These are phyloP conservation scores for Endotricha flammealis DNA, from an alignment of 2,888 invertebrate genomes.

Conservation along the genomic window DNA sequence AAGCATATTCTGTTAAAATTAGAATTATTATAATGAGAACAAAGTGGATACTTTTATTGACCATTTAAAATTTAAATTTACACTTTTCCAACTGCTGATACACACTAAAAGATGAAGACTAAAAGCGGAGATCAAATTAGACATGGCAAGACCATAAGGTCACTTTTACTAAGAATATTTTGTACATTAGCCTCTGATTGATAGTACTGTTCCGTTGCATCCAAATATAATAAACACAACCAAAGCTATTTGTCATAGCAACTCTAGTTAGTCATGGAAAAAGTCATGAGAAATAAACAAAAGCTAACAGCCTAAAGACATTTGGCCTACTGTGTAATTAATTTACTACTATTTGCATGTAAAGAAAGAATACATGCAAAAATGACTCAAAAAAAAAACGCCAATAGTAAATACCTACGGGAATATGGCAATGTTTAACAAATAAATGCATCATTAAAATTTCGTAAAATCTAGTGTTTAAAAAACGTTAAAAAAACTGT, in stretches of 20 bases:
- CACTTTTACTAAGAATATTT: slow-evolving; percentile 47
- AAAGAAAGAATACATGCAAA: too few relatives aligned
- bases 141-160: slow-evolving; percentile 64
- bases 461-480: too few relatives aligned
- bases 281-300: slow-evolving; percentile 29
- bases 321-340: too few relatives aligned
- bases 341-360: too few relatives aligned
- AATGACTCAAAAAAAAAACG: too few relatives aligned
- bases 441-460: too few relatives aligned
- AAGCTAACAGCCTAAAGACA: slow-evolving; percentile 1
- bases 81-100: slow-evolving; percentile 44
- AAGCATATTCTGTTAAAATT: slow-evolving; percentile 46
- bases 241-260: slow-evolving; percentile 36
- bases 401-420: too few relatives aligned
- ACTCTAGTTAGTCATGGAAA: slow-evolving; percentile 29
- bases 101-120: slow-evolving; percentile 44
- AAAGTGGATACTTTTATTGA: slow-evolving; percentile 45
- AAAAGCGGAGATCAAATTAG: slow-evolving; percentile 69
- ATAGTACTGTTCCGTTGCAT: slow-evolving; percentile 53
- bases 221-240: slow-evolving; percentile 33
- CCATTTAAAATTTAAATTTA: slow-evolving; percentile 27
- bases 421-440: too few relatives aligned
- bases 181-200: slow-evolving; percentile 68
- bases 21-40: slow-evolving; percentile 44
- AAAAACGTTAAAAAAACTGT: too few relatives aligned